These are phyloP conservation scores for Cervus canadensis DNA, from an alignment of 2,113 vertebrate genomes.

Conservation along the genomic window DNA sequence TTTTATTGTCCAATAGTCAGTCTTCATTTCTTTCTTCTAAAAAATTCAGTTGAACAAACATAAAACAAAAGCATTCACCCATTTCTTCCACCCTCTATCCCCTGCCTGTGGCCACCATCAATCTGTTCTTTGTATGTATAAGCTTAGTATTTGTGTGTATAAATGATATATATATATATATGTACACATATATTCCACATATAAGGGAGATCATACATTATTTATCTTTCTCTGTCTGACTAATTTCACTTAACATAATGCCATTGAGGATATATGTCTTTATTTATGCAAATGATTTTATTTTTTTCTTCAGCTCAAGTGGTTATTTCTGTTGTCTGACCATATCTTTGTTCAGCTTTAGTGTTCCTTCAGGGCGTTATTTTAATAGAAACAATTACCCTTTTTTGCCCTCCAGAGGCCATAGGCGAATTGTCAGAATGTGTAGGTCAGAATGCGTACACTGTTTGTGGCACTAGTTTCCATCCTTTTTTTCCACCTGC, in stretches of 20 bases:
- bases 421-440: background rate
- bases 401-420: background rate
- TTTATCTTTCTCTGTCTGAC: background rate
- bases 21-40: background rate
- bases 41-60: background rate
- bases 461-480: background rate
- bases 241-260: background rate
- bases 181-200: background rate
- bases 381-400: background rate
- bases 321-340: background rate
- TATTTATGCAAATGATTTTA: slow-evolving; percentile 6
- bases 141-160: background rate
- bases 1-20: background rate
- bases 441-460: background rate
- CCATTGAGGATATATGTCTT: background rate
- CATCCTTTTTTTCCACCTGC: background rate
- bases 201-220: background rate
- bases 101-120: background rate
- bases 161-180: background rate
- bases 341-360: background rate
- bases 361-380: background rate
- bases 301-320: background rate
- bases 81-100: background rate
- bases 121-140: background rate
- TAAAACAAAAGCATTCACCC: background rate